Evolutionary conservation across 35 echinoderm and acorn worm species (phyloP).

Genomic region (Lytechinus variegatus): DNA sequence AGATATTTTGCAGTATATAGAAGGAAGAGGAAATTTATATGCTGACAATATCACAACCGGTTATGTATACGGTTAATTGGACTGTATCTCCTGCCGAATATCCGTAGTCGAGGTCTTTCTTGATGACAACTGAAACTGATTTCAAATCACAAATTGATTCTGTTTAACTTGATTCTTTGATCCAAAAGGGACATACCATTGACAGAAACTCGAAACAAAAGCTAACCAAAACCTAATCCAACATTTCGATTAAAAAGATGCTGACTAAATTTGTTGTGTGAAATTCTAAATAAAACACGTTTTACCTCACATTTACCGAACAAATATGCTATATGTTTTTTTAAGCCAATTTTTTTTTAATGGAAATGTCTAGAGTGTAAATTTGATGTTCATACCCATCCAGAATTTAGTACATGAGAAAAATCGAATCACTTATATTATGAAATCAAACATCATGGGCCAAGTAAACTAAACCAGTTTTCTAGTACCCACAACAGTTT

Average conservation of each 20-base stretch:
- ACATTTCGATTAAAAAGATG: too few species aligned
- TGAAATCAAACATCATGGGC: not conserved
- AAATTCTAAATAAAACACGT: too few species aligned
- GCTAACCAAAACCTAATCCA: too few species aligned
- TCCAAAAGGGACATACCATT: too few species aligned
- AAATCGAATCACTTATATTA: not conserved
- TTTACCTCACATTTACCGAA: too few species aligned
- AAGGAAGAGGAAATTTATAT: not conserved
- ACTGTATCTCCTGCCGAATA: not conserved
- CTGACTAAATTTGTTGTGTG: too few species aligned
- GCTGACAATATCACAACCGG: not conserved
- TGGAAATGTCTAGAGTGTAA: too few species aligned
- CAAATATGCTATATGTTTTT: too few species aligned
- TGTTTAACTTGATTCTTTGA: not conserved
- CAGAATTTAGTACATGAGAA: not conserved
- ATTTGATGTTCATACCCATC: too few species aligned
- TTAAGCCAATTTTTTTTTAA: too few species aligned
- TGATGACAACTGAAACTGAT: not conserved
- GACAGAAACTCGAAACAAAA: too few species aligned
- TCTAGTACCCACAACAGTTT: not conserved
- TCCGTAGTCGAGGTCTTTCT: not conserved
- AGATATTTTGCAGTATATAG: not conserved
- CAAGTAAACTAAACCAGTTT: not conserved
- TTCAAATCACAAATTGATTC: not conserved
- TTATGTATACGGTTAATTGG: not conserved